These are phyloP conservation scores for Percina caprodes DNA, from an alignment of 2,113 vertebrate genomes.

Conservation along the genomic window DNA sequence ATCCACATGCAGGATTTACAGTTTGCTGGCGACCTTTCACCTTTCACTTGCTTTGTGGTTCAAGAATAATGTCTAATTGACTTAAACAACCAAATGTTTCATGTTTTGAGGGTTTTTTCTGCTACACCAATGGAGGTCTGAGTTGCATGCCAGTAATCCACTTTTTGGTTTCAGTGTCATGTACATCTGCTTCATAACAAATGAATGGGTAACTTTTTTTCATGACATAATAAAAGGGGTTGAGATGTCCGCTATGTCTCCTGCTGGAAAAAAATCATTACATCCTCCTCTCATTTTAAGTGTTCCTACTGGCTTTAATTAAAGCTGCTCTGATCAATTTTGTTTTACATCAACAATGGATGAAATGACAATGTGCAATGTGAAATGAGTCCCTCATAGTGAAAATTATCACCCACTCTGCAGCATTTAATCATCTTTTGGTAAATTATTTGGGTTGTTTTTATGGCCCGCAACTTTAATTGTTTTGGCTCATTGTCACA, in stretches of 20 bases:
- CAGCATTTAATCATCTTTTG: neutral
- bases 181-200: too few species aligned
- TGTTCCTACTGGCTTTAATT: neutral
- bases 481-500: too few species aligned
- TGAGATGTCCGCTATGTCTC: neutral
- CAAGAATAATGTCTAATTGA: neutral
- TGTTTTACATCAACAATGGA: neutral
- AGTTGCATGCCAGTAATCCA: too few species aligned
- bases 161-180: too few species aligned
- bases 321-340: neutral
- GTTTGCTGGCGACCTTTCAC: constrained; percentile 1
- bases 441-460: too few species aligned
- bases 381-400: neutral
- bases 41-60: neutral
- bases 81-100: neutral
- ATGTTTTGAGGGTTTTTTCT: neutral
- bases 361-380: neutral
- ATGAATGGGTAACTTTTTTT: too few species aligned
- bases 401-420: neutral
- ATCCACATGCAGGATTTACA: neutral
- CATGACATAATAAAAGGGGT: too few species aligned
- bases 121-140: too few species aligned
- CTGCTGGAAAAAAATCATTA: neutral
- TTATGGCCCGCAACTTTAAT: too few species aligned
- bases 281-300: neutral